Conservation (phyloP, 2,888 invertebrate species). For the Saturnia pavonia region DNA sequence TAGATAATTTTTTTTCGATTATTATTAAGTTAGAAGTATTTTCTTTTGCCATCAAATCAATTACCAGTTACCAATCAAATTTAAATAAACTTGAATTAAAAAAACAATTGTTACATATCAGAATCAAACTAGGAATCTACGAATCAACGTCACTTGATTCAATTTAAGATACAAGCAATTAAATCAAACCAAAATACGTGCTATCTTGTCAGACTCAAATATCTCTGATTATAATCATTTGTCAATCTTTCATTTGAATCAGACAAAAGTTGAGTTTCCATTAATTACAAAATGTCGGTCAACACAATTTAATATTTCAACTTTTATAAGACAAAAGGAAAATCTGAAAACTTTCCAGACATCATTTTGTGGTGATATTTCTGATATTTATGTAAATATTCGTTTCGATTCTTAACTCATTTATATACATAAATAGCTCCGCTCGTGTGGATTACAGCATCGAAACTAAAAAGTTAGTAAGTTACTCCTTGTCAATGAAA, state of each 20-base stretch:
- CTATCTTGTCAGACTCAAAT: neutral
- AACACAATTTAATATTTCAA: neutral
- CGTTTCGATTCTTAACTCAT: too few relatives aligned
- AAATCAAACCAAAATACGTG: neutral
- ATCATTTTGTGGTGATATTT: neutral
- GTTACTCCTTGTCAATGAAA: too few relatives aligned
- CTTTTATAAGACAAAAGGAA: neutral
- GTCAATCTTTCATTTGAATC: neutral
- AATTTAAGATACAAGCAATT: neutral
- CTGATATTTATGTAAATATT: neutral
- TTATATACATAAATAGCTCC: too few relatives aligned
- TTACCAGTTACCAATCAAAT: too few relatives aligned
- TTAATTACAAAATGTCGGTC: neutral
- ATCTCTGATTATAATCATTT: neutral
- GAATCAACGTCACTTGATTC: neutral
- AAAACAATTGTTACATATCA: too few relatives aligned
- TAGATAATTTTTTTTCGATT: too few relatives aligned
- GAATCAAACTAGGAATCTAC: too few relatives aligned
- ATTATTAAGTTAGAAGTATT: too few relatives aligned
- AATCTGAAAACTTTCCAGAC: conserved; percentile 2
- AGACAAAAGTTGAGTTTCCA: neutral
- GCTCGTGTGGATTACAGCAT: too few relatives aligned
- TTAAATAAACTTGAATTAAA: too few relatives aligned
- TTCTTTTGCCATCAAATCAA: too few relatives aligned
- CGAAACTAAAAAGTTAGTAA: too few relatives aligned